Conservation (phyloP, 2,888 invertebrate species). For the Zhuqinia jingwanae region DNA sequence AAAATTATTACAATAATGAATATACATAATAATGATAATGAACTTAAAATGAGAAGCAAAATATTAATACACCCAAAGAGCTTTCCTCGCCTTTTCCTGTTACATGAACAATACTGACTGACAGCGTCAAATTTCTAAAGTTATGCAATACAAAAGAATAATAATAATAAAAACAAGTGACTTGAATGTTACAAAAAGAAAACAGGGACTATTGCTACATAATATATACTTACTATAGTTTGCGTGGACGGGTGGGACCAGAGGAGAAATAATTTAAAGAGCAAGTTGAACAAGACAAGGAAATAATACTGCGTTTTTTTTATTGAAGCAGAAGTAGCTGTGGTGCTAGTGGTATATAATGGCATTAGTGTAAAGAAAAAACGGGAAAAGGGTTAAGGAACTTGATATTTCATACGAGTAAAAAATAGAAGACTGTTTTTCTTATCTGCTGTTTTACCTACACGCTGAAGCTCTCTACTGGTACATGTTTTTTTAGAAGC, state of each 20-base stretch:
- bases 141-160: not conserved
- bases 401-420: slow-evolving; percentile 17
- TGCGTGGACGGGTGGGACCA: not conserved
- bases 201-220: not conserved
- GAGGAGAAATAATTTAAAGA: not conserved
- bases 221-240: not conserved
- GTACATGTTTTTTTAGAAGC: not conserved
- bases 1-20: too few species aligned
- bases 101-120: slow-evolving; percentile 10
- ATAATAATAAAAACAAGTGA: too few species aligned
- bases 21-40: not conserved
- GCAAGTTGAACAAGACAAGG: not conserved
- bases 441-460: not conserved
- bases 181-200: not conserved
- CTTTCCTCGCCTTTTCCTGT: slow-evolving; percentile 19
- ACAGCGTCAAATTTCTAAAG: not conserved
- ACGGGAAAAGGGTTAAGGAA: slow-evolving; percentile 64
- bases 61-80: not conserved
- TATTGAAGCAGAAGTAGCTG: not conserved
- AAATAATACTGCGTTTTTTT: slow-evolving; percentile 19
- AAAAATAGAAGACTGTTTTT: not conserved
- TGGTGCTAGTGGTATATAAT: not conserved
- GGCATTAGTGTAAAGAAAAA: not conserved
- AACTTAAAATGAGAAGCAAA: not conserved
- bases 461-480: not conserved